Percentiles rank a stretch among this genome's conserved stretches.
These are phyloP conservation scores for Columba livia DNA, from an alignment of 2,113 vertebrate species.

Conservation along the genomic window DNA sequence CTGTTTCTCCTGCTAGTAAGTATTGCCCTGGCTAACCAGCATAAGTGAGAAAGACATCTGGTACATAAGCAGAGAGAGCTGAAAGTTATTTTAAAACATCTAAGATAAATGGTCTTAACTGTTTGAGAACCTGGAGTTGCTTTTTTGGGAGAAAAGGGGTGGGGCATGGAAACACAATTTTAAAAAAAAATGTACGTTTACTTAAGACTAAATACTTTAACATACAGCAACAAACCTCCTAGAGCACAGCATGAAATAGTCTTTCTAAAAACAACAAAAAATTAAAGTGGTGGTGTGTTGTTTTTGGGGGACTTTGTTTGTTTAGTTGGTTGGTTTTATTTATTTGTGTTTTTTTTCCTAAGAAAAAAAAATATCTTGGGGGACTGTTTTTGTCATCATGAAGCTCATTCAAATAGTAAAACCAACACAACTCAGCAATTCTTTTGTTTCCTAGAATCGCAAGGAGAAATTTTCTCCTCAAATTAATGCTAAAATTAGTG, in stretches of 20 bases:
- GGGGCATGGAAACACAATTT: not conserved
- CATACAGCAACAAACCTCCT: not conserved
- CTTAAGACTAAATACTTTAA: not conserved
- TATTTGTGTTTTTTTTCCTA: too few relatives aligned
- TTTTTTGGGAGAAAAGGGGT: not conserved
- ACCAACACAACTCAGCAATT: not conserved
- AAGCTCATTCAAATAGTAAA: not conserved
- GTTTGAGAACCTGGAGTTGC: not conserved
- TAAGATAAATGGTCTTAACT: not conserved
- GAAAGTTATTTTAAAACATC: not conserved
- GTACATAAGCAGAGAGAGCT: not conserved
- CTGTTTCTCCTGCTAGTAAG: not conserved
- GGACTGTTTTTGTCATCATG: not conserved
- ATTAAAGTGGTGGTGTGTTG: not conserved
- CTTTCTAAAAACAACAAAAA: not conserved
- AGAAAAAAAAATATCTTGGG: not conserved
- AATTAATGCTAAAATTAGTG: not conserved
- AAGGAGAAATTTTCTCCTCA: not conserved
- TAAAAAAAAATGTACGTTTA: not conserved
- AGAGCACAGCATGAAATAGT: not conserved
- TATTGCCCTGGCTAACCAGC: not conserved
- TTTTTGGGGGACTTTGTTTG: too few relatives aligned
- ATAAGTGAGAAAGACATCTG: not conserved
- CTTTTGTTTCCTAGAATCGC: not conserved
- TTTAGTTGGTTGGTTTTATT: too few relatives aligned